phyloP scores from a whole-genome alignment of 2,113 vertebrate genomes.

The Cavia porcellus region DNA sequence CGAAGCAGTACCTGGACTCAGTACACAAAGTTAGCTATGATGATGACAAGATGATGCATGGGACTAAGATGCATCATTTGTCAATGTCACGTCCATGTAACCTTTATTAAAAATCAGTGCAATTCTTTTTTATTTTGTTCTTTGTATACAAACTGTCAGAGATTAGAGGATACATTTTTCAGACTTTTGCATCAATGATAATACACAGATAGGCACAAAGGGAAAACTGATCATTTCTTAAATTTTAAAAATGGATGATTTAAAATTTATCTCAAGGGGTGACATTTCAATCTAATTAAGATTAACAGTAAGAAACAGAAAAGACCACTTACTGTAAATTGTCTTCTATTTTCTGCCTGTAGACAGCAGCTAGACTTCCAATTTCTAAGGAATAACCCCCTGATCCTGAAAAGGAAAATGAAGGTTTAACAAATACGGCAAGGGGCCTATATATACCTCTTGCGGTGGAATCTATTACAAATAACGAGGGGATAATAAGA shows the following conservation, averaged over 20 bases:
- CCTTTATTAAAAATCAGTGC: not conserved
- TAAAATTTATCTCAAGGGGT: conserved; percentile 20
- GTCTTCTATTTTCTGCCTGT: conserved; percentile 89
- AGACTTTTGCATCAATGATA: not conserved
- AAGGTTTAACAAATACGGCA: conserved; percentile 50
- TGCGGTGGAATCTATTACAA: conserved; percentile 1
- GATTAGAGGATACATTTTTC: not conserved
- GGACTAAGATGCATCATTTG: not conserved
- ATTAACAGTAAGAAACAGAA: not conserved
- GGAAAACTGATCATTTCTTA: not conserved
- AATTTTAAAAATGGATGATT: conserved; percentile 14
- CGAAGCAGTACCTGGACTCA: not conserved
- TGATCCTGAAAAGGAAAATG: conserved; percentile 84
- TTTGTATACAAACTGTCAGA: not conserved
- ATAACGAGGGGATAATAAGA: not conserved
- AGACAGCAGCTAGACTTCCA: conserved; percentile 86
- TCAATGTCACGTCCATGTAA: not conserved
- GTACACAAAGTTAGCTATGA: not conserved
- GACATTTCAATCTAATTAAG: conserved; percentile 27
- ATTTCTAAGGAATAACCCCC: conserved; percentile 89
- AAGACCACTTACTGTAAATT: conserved; percentile 88
- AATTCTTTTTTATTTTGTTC: not conserved
- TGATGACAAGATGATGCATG: not conserved
- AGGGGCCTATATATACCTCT: conserved; percentile 19
- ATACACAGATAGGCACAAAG: not conserved